These are phyloP conservation scores for Psittacula cyanocephala DNA, from an alignment of 2,113 vertebrate genomes.

Conservation along the genomic window DNA sequence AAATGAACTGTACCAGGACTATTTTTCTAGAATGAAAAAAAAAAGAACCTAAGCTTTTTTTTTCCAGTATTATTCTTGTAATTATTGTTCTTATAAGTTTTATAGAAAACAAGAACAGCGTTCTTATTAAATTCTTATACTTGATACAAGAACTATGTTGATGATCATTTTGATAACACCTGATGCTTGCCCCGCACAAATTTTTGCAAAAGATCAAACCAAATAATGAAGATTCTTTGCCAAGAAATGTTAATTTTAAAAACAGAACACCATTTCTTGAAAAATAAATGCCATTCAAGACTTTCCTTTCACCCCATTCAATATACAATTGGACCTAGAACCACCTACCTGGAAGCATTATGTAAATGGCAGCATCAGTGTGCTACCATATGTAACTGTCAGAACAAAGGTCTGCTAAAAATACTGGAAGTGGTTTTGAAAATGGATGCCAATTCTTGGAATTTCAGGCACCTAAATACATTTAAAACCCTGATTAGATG, in stretches of 20 bases:
- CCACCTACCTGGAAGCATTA: not conserved
- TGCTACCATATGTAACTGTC: not conserved
- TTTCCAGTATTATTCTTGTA: not conserved
- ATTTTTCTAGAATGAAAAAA: not conserved
- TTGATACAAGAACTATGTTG: not conserved
- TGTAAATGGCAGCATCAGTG: not conserved
- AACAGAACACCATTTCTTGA: not conserved
- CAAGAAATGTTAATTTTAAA: not conserved
- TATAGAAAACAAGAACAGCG: not conserved
- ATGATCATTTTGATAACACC: not conserved
- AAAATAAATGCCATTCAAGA: not conserved
- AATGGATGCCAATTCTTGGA: conserved; percentile 49
- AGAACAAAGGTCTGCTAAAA: conserved; percentile 58
- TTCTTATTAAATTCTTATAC: not conserved
- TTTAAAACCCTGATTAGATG: conserved; percentile 46
- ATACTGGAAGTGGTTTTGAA: conserved; percentile 51
- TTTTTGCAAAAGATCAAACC: not conserved
- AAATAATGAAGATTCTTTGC: not conserved
- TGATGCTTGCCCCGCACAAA: not conserved
- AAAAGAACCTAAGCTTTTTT: not conserved
- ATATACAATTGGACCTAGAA: not conserved
- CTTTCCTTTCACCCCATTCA: not conserved
- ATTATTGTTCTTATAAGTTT: not conserved
- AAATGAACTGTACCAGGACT: not conserved
- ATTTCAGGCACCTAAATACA: conserved; percentile 49